phyloP scores from a whole-genome alignment of 1,140 invertebrate species.

The Archivesica marissinica region DNA sequence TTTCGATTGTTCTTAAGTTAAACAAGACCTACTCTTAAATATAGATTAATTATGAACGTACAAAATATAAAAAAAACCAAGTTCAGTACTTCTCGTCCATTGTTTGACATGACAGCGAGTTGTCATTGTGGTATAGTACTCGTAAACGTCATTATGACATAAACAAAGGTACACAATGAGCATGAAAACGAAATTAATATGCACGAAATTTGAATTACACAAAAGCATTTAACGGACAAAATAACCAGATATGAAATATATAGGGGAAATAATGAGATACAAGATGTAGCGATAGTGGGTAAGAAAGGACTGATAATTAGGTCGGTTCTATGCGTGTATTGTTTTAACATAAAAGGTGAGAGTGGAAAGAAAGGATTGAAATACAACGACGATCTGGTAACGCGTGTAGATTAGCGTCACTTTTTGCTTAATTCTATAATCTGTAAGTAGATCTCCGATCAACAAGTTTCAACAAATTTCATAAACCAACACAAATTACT shows the following conservation, averaged over 20 bases:
- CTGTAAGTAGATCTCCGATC: not conserved
- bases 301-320: not conserved
- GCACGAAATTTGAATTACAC: not conserved
- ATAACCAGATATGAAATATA: not conserved
- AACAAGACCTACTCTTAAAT: too few relatives aligned
- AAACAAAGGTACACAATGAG: not conserved
- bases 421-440: not conserved
- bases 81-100: not conserved
- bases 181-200: not conserved
- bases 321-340: too few relatives aligned
- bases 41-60: not conserved
- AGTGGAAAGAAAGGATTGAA: not conserved
- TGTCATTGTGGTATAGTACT: not conserved
- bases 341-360: not conserved
- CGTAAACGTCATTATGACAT: not conserved
- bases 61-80: not conserved
- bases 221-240: not conserved
- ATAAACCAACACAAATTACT: not conserved
- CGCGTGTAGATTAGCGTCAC: not conserved
- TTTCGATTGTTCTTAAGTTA: too few relatives aligned
- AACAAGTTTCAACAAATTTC: not conserved
- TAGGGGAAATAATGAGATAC: not conserved
- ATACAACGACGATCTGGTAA: not conserved
- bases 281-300: conserved; percentile 8
- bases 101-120: not conserved